Percentiles rank a stretch among this genome's conserved stretches.
phyloP scores from a whole-genome alignment of 2,797 vertebrate genomes.

The Dallia pectoralis region DNA sequence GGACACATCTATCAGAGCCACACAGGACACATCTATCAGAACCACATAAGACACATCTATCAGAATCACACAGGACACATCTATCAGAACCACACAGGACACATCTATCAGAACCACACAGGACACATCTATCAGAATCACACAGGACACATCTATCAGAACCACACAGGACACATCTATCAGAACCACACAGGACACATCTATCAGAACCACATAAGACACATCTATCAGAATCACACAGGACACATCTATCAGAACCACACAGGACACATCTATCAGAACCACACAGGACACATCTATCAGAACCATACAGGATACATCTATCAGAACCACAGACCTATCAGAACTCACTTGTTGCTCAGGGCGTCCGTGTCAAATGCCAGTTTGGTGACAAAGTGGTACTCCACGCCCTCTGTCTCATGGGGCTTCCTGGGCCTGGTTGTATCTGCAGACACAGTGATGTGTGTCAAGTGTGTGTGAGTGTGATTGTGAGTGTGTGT shows the following conservation, averaged over 20 bases:
- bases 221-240: no score
- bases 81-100: neutral
- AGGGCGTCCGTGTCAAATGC: constrained; percentile 87
- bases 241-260: neutral
- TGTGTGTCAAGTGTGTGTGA: neutral
- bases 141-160: no score
- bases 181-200: neutral
- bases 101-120: neutral
- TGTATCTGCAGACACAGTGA: constrained; percentile 75
- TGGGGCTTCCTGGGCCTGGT: constrained; percentile 90
- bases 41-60: no score
- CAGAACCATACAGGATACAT: no score
- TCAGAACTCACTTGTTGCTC: constrained; percentile 87
- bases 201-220: no score
- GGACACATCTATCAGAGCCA: neutral
- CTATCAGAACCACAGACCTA: no score
- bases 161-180: neutral
- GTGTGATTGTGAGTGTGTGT: neutral
- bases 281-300: neutral
- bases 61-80: neutral
- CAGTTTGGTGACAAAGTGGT: constrained; percentile 93
- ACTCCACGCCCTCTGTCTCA: constrained; percentile 93
- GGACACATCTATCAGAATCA: neutral
- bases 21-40: neutral
- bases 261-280: neutral